Evolutionary conservation across 2,797 vertebrate species (phyloP).

Genomic region (Numenius phaeopus): DNA sequence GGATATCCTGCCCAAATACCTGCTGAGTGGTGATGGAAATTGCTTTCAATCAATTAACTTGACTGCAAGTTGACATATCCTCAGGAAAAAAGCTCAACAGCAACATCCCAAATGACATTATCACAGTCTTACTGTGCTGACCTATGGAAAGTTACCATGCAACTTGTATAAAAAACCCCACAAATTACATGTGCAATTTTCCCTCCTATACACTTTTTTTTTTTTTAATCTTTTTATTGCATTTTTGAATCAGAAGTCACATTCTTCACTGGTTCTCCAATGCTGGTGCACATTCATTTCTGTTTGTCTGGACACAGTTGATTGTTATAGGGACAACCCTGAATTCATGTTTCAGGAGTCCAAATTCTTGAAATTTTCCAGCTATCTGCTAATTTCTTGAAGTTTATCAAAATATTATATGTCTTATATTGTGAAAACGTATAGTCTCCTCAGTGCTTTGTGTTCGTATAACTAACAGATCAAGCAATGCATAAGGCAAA

Average conservation of each 20-base stretch:
- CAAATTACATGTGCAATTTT: neutral
- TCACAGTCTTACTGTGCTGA: neutral
- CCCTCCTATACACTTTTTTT: neutral
- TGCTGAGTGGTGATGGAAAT: neutral
- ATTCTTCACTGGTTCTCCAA: neutral
- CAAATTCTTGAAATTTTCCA: slow-evolving; percentile 32
- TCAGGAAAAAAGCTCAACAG: neutral
- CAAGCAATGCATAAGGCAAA: neutral
- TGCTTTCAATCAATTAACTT: neutral
- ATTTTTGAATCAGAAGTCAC: neutral
- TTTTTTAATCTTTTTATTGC: neutral
- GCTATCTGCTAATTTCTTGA: neutral
- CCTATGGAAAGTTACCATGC: neutral
- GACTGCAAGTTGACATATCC: neutral
- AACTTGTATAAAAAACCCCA: neutral
- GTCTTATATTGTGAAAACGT: neutral
- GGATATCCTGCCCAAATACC: neutral
- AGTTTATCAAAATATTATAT: neutral
- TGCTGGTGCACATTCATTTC: neutral
- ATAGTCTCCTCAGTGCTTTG: neutral
- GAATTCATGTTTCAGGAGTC: neutral
- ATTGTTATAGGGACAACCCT: neutral
- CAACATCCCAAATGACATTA: neutral
- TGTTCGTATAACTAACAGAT: neutral
- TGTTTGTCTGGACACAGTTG: neutral